Percentiles rank a stretch among this genome's conserved stretches.
These are phyloP conservation scores for Pseudorasbora parva DNA, from an alignment of 2,113 vertebrate species.

Conservation along the genomic window DNA sequence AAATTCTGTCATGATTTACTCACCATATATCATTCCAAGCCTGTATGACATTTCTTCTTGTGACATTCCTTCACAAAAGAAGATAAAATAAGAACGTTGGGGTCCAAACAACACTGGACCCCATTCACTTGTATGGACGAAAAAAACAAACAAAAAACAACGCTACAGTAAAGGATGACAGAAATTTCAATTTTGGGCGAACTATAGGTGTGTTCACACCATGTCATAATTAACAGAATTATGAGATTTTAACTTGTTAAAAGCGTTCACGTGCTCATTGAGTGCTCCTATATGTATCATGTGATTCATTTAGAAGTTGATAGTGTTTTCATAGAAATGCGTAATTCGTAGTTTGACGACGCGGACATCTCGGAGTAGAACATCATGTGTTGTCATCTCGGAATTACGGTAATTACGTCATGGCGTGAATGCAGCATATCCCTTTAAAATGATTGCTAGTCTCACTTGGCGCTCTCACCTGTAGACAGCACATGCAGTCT, in stretches of 20 bases:
- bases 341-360: too few relatives aligned
- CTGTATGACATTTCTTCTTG: neutral
- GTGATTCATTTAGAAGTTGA: too few relatives aligned
- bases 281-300: too few relatives aligned
- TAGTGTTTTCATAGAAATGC: too few relatives aligned
- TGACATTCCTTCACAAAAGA: neutral
- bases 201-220: neutral
- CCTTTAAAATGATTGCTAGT: neutral
- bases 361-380: too few relatives aligned
- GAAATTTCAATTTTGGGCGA: neutral
- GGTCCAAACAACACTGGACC: neutral
- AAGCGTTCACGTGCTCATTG: too few relatives aligned
- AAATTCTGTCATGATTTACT: neutral
- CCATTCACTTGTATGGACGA: neutral
- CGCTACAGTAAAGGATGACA: neutral
- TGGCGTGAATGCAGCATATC: too few relatives aligned
- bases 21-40: neutral
- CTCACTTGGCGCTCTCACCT: constrained; percentile 67
- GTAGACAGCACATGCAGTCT: constrained; percentile 78
- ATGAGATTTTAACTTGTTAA: too few relatives aligned
- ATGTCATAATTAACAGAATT: too few relatives aligned
- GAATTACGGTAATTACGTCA: too few relatives aligned
- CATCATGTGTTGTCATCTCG: too few relatives aligned
- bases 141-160: neutral
- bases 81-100: neutral